These are phyloP conservation scores for Luscinia luscinia DNA, from an alignment of 2,797 vertebrate species.

Conservation along the genomic window DNA sequence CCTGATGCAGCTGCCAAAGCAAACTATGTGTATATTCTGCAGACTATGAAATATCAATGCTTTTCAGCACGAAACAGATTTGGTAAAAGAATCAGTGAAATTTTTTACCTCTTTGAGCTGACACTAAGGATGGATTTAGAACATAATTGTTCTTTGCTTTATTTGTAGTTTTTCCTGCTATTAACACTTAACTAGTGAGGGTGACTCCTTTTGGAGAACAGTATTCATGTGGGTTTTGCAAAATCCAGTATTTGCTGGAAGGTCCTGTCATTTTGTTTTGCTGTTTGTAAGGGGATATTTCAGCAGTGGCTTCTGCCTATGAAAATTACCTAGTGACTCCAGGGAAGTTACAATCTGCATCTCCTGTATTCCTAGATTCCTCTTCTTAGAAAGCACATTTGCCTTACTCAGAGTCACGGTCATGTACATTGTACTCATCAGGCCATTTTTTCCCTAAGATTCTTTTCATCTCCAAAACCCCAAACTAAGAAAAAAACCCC, in stretches of 20 bases:
- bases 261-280: background rate
- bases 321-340: background rate
- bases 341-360: background rate
- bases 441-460: background rate
- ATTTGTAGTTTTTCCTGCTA: background rate
- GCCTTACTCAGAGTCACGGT: background rate
- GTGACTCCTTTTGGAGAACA: background rate
- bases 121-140: background rate
- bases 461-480: background rate
- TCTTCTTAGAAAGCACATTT: background rate
- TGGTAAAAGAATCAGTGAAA: background rate
- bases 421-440: background rate
- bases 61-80: background rate
- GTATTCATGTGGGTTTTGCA: background rate
- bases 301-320: background rate
- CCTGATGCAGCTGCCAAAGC: background rate
- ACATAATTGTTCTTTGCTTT: background rate
- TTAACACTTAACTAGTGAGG: background rate
- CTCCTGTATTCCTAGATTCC: background rate
- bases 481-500: background rate
- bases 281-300: background rate
- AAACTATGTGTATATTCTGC: background rate
- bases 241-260: background rate
- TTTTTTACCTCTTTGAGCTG: background rate
- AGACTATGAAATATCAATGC: background rate